Evolutionary conservation across 92 coral and sea anemone genomes (phyloP).

Genomic region (Blastomussa wellsi): DNA sequence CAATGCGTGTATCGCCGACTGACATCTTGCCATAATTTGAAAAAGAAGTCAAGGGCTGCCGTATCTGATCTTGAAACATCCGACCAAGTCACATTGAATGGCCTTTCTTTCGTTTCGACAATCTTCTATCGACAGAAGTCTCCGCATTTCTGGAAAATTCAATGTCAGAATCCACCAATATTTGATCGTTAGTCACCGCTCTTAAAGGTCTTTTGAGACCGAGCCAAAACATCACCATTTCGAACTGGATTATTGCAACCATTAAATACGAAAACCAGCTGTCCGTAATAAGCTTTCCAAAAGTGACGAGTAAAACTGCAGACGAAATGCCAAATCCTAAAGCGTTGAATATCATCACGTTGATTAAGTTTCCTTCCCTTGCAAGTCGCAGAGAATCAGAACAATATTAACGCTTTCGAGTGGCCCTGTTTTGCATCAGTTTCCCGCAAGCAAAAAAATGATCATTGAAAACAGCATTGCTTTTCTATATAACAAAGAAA

Average conservation of each 20-base stretch:
- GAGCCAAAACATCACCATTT: conserved; percentile 38
- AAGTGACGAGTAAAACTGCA: conserved; percentile 54
- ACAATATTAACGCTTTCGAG: not conserved
- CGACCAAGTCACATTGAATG: not conserved
- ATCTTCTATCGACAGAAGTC: not conserved
- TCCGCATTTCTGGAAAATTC: conserved; percentile 20
- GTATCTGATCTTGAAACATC: not conserved
- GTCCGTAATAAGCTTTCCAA: conserved; percentile 52
- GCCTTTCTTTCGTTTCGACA: not conserved
- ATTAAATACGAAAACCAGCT: conserved; percentile 49
- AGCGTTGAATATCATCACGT: conserved; percentile 6
- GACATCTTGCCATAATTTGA: not conserved
- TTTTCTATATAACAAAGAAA: not conserved
- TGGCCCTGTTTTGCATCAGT: not conserved
- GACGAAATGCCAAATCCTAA: conserved; percentile 52
- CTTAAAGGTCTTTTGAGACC: conserved; percentile 33
- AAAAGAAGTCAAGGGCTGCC: not conserved
- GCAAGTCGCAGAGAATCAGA: not conserved
- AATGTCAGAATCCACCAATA: not conserved
- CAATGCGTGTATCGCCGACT: not conserved
- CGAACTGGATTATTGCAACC: conserved; percentile 36
- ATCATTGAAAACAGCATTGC: not conserved
- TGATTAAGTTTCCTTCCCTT: not conserved
- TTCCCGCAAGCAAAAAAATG: too few species aligned
- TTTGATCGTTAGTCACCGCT: not conserved